phyloP scores from a whole-genome alignment of 2,113 vertebrate genomes.

The Struthio camelus region DNA sequence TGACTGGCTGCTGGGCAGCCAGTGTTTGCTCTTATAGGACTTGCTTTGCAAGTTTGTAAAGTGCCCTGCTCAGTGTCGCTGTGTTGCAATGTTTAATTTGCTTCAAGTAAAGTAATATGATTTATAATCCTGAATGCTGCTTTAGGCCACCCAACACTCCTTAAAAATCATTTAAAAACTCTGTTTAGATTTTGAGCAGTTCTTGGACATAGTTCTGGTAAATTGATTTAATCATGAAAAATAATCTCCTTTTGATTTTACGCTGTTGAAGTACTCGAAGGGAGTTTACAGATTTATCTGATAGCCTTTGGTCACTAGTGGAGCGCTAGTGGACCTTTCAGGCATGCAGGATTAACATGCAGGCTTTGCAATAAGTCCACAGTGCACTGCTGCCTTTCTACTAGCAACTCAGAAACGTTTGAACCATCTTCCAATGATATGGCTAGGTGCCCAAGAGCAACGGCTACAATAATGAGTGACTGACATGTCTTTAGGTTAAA shows the following conservation, averaged over 20 bases:
- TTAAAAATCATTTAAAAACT: neutral
- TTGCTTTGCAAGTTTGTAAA: neutral
- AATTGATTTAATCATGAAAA: neutral
- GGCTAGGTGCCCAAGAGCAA: neutral
- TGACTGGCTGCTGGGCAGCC: neutral
- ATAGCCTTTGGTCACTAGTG: neutral
- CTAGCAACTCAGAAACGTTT: neutral
- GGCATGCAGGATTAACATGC: accelerated
- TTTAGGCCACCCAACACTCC: neutral
- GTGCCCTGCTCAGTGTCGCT: neutral
- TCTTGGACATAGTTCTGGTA: neutral
- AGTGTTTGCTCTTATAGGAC: neutral
- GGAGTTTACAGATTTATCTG: neutral
- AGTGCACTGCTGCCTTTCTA: neutral
- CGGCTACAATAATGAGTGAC: neutral
- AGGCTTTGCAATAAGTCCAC: neutral
- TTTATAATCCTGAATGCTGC: neutral
- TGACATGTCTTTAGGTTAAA: neutral
- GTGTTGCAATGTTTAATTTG: slow-evolving; percentile 41
- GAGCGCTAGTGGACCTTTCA: neutral
- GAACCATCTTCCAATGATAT: neutral
- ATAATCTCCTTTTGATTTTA: neutral
- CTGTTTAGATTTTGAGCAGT: neutral
- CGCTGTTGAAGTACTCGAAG: neutral
- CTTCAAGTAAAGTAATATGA: neutral